phyloP scores from a whole-genome alignment of 1,140 invertebrate genomes.

The Nixonia krombeini region DNA sequence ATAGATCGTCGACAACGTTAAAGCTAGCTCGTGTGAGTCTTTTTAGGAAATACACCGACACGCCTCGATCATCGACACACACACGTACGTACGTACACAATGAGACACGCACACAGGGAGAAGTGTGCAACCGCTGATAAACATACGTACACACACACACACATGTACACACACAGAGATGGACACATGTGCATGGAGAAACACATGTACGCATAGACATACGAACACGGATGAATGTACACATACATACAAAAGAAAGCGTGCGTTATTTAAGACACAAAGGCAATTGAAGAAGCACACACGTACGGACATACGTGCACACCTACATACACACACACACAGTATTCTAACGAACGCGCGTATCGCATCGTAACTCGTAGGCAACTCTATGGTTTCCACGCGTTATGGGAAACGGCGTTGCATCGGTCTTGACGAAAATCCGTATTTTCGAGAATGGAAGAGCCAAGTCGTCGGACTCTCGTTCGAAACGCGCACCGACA shows the following conservation, averaged over 20 bases:
- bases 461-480: background rate
- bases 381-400: constrained; percentile 29
- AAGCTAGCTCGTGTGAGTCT: constrained; percentile 43
- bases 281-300: too few species aligned
- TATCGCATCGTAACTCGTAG: constrained; percentile 20
- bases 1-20: constrained; percentile 43
- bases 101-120: constrained; percentile 7
- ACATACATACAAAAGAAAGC: too few species aligned
- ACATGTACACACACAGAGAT: too few species aligned
- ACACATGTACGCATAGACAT: too few species aligned
- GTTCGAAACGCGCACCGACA: background rate
- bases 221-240: too few species aligned
- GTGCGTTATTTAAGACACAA: too few species aligned
- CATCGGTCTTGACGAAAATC: background rate
- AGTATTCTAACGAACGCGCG: too few species aligned
- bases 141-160: too few species aligned
- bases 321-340: constrained; percentile 3
- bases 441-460: background rate
- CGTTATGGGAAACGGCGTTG: background rate
- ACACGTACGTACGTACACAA: background rate
- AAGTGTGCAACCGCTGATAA: too few species aligned
- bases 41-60: constrained; percentile 35
- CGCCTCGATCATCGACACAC: constrained; percentile 6
- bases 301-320: background rate
- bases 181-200: too few species aligned